phyloP scores from a whole-genome alignment of 1,140 invertebrate genomes.

The Rhopalosiphum maidis region DNA sequence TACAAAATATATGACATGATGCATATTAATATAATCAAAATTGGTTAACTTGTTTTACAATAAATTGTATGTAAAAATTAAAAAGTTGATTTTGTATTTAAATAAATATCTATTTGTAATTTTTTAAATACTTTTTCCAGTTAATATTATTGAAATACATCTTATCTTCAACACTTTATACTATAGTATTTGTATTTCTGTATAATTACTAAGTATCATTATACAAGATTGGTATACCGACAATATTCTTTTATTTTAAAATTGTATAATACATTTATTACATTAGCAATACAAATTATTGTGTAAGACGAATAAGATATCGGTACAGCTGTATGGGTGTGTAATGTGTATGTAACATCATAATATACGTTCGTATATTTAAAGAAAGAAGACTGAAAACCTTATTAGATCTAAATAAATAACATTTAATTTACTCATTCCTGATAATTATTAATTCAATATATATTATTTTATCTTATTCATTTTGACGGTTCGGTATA shows the following conservation, averaged over 20 bases:
- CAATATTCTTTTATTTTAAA: background rate
- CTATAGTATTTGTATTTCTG: background rate
- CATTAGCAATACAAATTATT: too few relatives aligned
- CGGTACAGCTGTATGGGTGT: background rate
- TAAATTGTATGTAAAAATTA: background rate
- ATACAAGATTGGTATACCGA: background rate
- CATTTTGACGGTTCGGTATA: background rate
- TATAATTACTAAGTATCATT: background rate
- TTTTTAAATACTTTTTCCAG: background rate
- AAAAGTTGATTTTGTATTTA: too few relatives aligned
- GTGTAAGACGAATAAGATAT: too few relatives aligned
- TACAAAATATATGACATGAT: background rate
- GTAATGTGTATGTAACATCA: background rate
- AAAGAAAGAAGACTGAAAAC: background rate
- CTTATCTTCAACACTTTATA: background rate
- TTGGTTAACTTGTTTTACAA: background rate
- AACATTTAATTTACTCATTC: background rate
- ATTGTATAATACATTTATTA: background rate
- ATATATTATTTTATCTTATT: background rate
- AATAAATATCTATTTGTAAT: too few relatives aligned
- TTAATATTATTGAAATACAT: background rate
- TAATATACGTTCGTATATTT: background rate
- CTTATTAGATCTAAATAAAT: background rate
- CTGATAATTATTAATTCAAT: background rate
- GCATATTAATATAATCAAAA: background rate